Evolutionary conservation across 2,113 vertebrate species (phyloP), one percentile per base, ranked within the genome.

Genomic region (cat (Felis catus)): DNA sequence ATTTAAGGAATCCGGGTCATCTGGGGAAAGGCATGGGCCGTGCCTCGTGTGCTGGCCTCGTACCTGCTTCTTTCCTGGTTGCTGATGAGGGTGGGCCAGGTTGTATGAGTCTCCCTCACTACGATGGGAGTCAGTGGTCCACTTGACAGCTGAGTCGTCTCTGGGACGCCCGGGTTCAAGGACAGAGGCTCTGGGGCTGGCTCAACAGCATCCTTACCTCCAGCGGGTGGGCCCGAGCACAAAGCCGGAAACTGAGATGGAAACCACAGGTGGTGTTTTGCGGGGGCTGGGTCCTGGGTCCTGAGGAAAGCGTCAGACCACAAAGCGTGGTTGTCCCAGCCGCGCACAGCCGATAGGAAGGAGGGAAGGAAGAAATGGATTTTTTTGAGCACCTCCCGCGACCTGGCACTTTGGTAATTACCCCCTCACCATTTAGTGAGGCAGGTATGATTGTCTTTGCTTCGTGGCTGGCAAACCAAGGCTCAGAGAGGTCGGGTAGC

Each of bases 21-120:
- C 1, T 7, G 18, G 48, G 91, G 27, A 31, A 29, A 31, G 51
- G 33, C 0, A 0, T 65, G 66, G 79, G 15, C 12, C 12, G 2
- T 0, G 7, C 29, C 33, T 12, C 1, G 0, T 1, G 48, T 0
- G 16, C 3, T 0, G 23, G 70, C 63, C 25, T 87, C 76, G 0
- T 23, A 7, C 14, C 1, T 14, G 39, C 27, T 29, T 45, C 78
- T 10, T 36, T 31, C 53, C 36, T 41, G 27, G 36, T 51, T 36
- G 23, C 61, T 16, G 4, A 27, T 8, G 12, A 18, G 19, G 7
- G 13, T 1, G n/a, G 8, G 68, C 36, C 85, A 3, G 25, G 11
- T 0, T 23, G n/a, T 14, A 15, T 1, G 18, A 36, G 33, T 33
- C 79, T 31, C 61, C 74, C 29, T 82, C 31, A 3, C 70, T 36